Evolutionary conservation across 2,888 invertebrate species (phyloP), one percentile per base, ranked within the genome.

Genomic region (Synergus japonicus): DNA sequence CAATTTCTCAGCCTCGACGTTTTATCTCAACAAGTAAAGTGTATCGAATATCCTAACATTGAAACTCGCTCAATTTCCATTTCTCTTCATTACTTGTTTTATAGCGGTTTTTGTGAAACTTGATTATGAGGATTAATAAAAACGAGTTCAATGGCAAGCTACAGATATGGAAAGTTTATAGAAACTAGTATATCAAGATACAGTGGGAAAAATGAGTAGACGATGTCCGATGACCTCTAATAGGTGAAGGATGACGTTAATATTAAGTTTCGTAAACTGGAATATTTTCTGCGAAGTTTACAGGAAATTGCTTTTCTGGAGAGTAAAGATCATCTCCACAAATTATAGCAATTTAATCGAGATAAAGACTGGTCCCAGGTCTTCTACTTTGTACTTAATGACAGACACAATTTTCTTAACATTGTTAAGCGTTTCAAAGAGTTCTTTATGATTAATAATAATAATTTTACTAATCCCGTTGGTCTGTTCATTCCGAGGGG

Each of bases 41-140:
- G 37, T 54, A 73, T 54, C 54, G 37, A 73, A 54, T 54, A 73
- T 73, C 73, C 7, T 41, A 37, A 73, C 5, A 73, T 54, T 73
- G 54, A 54, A 73, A 54, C 49, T 54, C n/a, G 54, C 73, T 37
- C 73, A 37, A 37, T 54, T 73, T 73, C 18, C 60, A 60, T 60
- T 60, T 73, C 73, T 73, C 73, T 41, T 49, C n/a, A 13, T 10
- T 54, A 29, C 29, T 73, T 5, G 69, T 49, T 69, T 69, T 46
- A 69, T 69, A 18, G 22, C 15, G 13, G 3, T 4, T 49, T 46
- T 7, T 69, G 22, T 46, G 5, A 18, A 69, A 69, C 69, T 69
- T 15, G 49, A 29, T 46, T 69, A 69, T 49, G 29, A 69, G 22
- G 44, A 67, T 18, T 44, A 67, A 46, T 18, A 67, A 22, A 44